Evolutionary conservation across 2,888 invertebrate species (phyloP).

Genomic region (Eristalis tenax): DNA sequence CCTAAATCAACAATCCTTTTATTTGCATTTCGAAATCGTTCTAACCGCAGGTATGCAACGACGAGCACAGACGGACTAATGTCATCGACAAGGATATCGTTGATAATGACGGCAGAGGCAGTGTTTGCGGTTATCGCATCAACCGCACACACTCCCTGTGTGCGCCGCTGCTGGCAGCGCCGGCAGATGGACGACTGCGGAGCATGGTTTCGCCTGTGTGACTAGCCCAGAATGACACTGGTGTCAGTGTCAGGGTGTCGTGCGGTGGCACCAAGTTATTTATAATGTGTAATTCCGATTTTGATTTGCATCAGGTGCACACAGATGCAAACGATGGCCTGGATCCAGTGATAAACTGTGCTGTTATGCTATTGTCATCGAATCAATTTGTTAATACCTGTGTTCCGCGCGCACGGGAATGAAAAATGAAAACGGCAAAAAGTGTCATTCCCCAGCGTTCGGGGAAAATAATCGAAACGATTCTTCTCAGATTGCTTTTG

Average conservation of each 20-base stretch:
- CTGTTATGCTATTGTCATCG: slow-evolving; percentile 62
- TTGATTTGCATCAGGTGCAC: slow-evolving; percentile 68
- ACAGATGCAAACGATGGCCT: slow-evolving; percentile 50
- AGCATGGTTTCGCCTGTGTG: not conserved
- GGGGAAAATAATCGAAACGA: slow-evolving; percentile 50
- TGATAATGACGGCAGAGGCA: slow-evolving; percentile 69
- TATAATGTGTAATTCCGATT: slow-evolving; percentile 71
- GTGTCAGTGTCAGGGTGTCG: slow-evolving; percentile 43
- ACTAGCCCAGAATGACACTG: slow-evolving; percentile 30
- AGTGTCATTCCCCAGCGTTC: not conserved
- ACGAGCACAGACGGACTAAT: slow-evolving; percentile 71
- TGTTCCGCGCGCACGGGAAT: not conserved
- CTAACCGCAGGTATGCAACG: slow-evolving; percentile 72
- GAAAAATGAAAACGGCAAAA: not conserved
- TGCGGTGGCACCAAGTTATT: slow-evolving; percentile 63
- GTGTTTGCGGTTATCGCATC: slow-evolving; percentile 71
- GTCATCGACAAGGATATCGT: slow-evolving; percentile 71
- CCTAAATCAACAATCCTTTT: slow-evolving; percentile 70
- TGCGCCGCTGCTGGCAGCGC: not conserved
- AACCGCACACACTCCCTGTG: slow-evolving; percentile 61
- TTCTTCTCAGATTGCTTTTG: slow-evolving; percentile 43
- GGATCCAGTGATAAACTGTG: slow-evolving; percentile 62
- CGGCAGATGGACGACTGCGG: slow-evolving; percentile 21
- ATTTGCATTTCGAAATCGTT: slow-evolving; percentile 70
- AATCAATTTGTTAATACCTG: slow-evolving; percentile 68